Evolutionary conservation across 2,888 invertebrate genomes (phyloP).

Genomic region (Crossocerus cetratus): DNA sequence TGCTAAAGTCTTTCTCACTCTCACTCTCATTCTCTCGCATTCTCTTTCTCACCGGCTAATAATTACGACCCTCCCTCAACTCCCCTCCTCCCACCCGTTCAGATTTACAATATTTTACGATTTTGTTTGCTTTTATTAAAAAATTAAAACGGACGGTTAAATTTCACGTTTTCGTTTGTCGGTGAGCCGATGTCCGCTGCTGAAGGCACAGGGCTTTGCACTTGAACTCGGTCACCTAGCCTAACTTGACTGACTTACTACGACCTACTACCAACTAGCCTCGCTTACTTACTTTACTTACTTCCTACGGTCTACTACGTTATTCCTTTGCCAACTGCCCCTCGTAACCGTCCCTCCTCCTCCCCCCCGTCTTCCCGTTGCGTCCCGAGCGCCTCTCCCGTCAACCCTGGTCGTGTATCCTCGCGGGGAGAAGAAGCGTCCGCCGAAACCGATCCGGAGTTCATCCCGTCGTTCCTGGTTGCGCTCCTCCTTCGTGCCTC

Average conservation of each 20-base stretch:
- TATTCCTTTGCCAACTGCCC: slow-evolving; percentile 13
- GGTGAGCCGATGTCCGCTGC: slow-evolving; percentile 77
- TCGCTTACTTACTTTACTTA: slow-evolving; percentile 63
- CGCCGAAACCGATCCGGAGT: too few relatives aligned
- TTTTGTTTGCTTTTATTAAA: slow-evolving; percentile 68
- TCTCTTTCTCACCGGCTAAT: slow-evolving; percentile 10
- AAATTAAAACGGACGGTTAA: slow-evolving; percentile 76
- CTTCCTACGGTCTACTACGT: slow-evolving; percentile 51
- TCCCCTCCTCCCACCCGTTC: slow-evolving; percentile 32
- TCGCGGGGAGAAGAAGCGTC: too few relatives aligned
- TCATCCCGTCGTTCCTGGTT: too few relatives aligned
- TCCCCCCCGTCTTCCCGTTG: slow-evolving; percentile 7
- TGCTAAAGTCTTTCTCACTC: slow-evolving; percentile 23
- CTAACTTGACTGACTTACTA: slow-evolving; percentile 71
- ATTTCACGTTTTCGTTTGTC: slow-evolving; percentile 71
- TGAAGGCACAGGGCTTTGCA: slow-evolving; percentile 77
- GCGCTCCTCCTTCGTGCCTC: too few relatives aligned
- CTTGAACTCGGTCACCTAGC: slow-evolving; percentile 77
- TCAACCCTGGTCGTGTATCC: too few relatives aligned
- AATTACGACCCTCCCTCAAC: neutral
- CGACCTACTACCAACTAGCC: slow-evolving; percentile 63
- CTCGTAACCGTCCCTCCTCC: slow-evolving; percentile 12
- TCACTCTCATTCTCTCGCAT: slow-evolving; percentile 11
- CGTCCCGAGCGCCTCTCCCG: too few relatives aligned
- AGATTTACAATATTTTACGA: slow-evolving; percentile 68